Base-by-base conservation (phyloP, 2,113 vertebrate genomes). In the Misgurnus mizolepis region DNA sequence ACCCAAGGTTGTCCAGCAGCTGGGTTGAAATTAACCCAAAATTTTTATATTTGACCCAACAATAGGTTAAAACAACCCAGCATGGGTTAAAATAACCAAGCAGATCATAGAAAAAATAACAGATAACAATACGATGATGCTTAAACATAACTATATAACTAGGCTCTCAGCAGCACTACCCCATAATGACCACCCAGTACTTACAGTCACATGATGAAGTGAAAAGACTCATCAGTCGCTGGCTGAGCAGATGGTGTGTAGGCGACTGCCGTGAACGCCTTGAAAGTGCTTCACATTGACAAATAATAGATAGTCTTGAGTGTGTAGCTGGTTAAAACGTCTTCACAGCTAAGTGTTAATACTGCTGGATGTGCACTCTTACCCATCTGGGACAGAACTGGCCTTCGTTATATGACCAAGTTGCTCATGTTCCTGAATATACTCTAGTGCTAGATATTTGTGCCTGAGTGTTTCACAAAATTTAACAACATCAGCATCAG, bases 171-270 rank as follows among this genome's bases (percentile, higher is more conserved):
- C 39, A 49, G 50, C 27, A 60, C 62, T 60, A 43, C 43, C 65
- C n/a, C n/a, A 41, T 73, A 67, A 49, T 62, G 56, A 11, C 58
- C 72, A 64, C 7, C 9, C 72, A 61, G 55, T 47, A 18, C 41
- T 74, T 61, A 27, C 56, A 6, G 14, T 27, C 18, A 27, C 58
- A 56, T 49, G 22, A 79, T 82, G 69, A 65, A 73, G 75, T 43
- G 49, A 80, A 80, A 84, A 84, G 82, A 82, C 79, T 50, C 67
- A 78, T 84, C 55, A 34, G 62, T 84, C 58, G 3, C 69, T 82
- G 69, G 58, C 66, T 41, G 47, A 76, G 72, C 83, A 85, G 80
- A 85, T 85, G 83, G 83, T 50, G 76, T 82, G 76, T 75, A 73
- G 80, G 83, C 45, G 79, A 84, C 76, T 76, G 76, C 82, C 76